phyloP scores from a whole-genome alignment of 2,888 invertebrate genomes.

The Arrhopalites spinosus region DNA sequence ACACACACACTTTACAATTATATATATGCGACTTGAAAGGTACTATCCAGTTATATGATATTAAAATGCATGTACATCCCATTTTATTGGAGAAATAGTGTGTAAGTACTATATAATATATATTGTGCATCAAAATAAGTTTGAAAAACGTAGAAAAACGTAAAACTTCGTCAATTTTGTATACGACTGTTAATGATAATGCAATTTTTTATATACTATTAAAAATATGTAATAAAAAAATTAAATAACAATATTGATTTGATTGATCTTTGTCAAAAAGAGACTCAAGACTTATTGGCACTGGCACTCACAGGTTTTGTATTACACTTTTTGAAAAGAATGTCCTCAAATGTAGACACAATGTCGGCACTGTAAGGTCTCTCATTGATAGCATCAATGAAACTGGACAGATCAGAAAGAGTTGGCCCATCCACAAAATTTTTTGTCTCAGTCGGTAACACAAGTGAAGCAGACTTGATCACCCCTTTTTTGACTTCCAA shows the following conservation, averaged over 20 bases:
- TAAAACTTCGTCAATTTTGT: not conserved
- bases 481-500: conserved; percentile 32
- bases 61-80: too few relatives aligned
- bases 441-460: conserved; percentile 34
- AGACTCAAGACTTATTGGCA: not conserved
- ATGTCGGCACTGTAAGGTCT: conserved; percentile 50
- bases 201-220: too few relatives aligned
- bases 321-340: conserved; percentile 48
- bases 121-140: not conserved
- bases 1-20: too few relatives aligned
- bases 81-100: too few relatives aligned
- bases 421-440: conserved; percentile 46
- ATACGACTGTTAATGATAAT: not conserved
- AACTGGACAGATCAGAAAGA: conserved; percentile 50
- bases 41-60: too few relatives aligned
- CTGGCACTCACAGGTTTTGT: conserved; percentile 28
- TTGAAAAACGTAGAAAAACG: not conserved
- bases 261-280: not conserved
- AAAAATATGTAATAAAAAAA: not conserved
- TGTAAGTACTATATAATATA: too few relatives aligned
- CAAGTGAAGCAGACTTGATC: conserved; percentile 24
- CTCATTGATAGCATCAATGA: conserved; percentile 51
- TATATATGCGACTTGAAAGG: too few relatives aligned
- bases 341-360: conserved; percentile 50
- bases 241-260: not conserved